phyloP scores from a whole-genome alignment of 2,797 vertebrate genomes.

The Spinus olivaceus region DNA sequence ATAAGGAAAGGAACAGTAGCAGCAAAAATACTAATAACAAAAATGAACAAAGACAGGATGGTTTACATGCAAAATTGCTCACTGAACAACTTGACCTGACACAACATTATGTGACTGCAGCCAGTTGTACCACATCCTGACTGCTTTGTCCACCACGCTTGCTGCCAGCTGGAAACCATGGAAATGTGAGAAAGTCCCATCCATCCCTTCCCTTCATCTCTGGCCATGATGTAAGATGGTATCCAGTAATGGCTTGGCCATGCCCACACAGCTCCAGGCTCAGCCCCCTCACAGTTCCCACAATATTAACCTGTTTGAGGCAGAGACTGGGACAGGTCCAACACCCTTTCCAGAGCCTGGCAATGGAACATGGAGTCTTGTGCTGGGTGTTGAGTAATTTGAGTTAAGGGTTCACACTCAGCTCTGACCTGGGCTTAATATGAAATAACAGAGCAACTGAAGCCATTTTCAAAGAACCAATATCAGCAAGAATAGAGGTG shows the following conservation, averaged over 20 bases:
- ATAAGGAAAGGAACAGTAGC: background rate
- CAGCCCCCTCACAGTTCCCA: background rate
- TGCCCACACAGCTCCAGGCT: background rate
- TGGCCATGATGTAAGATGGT: background rate
- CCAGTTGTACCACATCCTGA: rapidly evolving
- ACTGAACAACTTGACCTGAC: background rate
- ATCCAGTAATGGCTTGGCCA: background rate
- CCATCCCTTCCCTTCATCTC: background rate
- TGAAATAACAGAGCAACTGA: background rate
- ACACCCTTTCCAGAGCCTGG: background rate
- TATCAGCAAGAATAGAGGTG: background rate
- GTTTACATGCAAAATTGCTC: background rate
- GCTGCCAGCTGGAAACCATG: background rate
- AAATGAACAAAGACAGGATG: background rate
- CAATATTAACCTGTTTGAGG: background rate
- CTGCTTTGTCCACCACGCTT: rapidly evolving
- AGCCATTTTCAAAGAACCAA: background rate
- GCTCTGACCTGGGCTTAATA: background rate
- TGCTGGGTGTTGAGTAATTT: background rate
- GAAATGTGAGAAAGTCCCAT: background rate
- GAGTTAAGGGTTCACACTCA: background rate
- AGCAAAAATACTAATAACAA: background rate
- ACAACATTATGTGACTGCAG: background rate
- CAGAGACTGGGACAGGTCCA: background rate
- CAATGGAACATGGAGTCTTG: rapidly evolving